Evolutionary conservation across 2,113 vertebrate genomes (phyloP).

Genomic region (Orthochromis indermauri): DNA sequence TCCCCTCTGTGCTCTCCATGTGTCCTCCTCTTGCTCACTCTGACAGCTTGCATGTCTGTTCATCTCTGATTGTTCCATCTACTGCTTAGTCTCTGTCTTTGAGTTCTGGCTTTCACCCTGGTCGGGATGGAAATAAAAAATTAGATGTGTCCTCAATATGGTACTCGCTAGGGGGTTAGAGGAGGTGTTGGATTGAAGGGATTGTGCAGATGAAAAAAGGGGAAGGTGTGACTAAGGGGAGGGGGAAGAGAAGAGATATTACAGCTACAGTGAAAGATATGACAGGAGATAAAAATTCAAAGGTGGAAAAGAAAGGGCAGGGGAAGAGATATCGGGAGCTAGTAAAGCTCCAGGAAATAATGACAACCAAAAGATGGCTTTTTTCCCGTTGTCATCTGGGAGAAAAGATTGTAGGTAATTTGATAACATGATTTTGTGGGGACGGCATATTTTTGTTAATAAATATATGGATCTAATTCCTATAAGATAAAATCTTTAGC

Average conservation of each 20-base stretch:
- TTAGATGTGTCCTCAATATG: slow-evolving; percentile 11
- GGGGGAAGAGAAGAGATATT: background rate
- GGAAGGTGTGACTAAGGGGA: background rate
- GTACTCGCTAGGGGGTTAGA: background rate
- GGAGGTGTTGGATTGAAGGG: background rate
- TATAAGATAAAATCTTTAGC: background rate
- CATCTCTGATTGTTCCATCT: slow-evolving; percentile 39
- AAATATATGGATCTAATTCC: background rate
- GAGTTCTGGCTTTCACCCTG: background rate
- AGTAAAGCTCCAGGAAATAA: background rate
- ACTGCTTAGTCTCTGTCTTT: background rate
- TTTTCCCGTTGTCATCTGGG: background rate
- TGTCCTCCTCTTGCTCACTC: background rate
- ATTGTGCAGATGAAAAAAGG: slow-evolving; percentile 9
- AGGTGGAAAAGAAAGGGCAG: background rate
- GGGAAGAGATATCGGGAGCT: background rate
- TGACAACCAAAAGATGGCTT: background rate
- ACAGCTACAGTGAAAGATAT: background rate
- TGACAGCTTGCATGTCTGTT: background rate
- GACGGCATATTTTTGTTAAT: background rate
- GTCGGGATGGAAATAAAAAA: background rate
- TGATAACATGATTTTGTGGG: background rate
- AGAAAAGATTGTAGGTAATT: background rate
- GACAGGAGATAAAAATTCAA: background rate
- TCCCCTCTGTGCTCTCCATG: background rate